Evolutionary conservation across 1,140 invertebrate genomes (phyloP).

Genomic region (Marisa cornuarietis): DNA sequence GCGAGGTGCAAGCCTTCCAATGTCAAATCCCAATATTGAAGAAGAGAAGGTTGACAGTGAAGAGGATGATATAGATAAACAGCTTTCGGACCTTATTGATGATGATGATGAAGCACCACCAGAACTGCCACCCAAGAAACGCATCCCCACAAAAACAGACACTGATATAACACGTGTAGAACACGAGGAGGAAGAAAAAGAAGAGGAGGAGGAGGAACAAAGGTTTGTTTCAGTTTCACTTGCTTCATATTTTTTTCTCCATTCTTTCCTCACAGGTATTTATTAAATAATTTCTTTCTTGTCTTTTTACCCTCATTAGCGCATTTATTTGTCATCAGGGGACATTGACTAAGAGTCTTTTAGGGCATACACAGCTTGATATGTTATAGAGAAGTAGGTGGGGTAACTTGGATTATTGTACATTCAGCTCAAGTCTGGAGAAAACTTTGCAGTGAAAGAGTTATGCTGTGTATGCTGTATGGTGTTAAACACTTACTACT

Average conservation of each 20-base stretch:
- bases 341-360: no score
- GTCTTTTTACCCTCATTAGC: not conserved
- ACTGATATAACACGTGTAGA: no score
- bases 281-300: not conserved
- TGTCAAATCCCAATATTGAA: not conserved
- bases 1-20: slow-evolving; percentile 10
- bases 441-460: no score
- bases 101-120: slow-evolving; percentile 17
- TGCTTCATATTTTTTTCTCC: not conserved
- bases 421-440: no score
- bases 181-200: not conserved
- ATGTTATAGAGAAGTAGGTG: no score
- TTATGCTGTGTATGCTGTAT: no score
- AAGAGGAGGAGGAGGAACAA: slow-evolving; percentile 11
- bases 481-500: no score
- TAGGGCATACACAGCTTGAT: no score
- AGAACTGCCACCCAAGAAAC: slow-evolving; percentile 12
- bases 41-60: not conserved
- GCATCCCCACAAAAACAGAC: not conserved
- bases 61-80: not conserved
- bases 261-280: not conserved
- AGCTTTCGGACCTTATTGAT: slow-evolving; percentile 10
- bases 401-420: no score
- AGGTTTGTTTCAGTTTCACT: not conserved
- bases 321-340: no score